Base-by-base conservation (phyloP, 1,140 invertebrate species). In the Liolophura sinensis region DNA sequence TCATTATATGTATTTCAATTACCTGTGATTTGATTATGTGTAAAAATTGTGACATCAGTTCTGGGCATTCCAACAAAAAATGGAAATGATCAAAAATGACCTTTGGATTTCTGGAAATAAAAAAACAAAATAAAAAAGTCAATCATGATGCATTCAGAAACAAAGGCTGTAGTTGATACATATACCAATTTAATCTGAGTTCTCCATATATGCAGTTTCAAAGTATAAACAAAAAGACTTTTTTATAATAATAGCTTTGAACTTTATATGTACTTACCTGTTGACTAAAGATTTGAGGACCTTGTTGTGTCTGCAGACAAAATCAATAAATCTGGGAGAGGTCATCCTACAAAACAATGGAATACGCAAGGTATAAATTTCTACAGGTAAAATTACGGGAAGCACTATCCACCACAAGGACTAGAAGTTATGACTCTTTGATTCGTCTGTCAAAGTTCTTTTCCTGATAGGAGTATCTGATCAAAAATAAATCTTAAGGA, bases 61-160 rank as follows among this genome's bases (percentile, higher is more conserved):
- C 75, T 56, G 76, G 76, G 64, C 77, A 76, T 62, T 78, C 75
- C 52, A 82, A 60, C 25, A 82, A 65, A 51, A 82, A 82, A 65
- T 79, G 77, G 60, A 82, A 80, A 62, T 82, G 78, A 47, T 81
- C 73, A 73, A 82, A 82, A 62, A 82, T 80, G 49, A 79, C 67
- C 48, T 73, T 71, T n/a, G 80, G 79, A 65, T 78, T 78, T 57
- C 78, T 80, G 73, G 49, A 75, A 76, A 50, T 62, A 64, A 51
- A 60, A 60, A 58, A 40, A 40, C 31, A 40, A 40, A 40, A n/a
- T n/a, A n/a, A 40, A 40, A 40, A 40, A 5, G 31, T 40, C 31
- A 40, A 40, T 40, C 31, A 40, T 40, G 9, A 40, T 40, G 31
- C 31, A 40, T 5, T 40, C 31, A 40, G 9, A 40, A 40, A 5